These are phyloP conservation scores for Eudyptes chrysolophus DNA, from an alignment of 2,113 vertebrate genomes.

Conservation along the genomic window DNA sequence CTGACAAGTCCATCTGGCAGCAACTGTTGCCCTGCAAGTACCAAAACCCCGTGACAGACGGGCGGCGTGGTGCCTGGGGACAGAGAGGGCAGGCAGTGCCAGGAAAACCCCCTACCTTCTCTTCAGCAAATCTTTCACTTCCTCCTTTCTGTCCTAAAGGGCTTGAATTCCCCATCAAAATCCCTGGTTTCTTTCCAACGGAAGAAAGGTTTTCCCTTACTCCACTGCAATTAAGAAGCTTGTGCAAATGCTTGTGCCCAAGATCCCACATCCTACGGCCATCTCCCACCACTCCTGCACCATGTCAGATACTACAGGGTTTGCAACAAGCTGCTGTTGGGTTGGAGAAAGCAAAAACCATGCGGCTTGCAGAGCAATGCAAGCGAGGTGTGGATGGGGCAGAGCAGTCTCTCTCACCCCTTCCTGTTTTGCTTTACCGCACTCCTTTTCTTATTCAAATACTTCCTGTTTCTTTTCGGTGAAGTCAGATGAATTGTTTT, in stretches of 20 bases:
- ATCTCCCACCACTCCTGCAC: background rate
- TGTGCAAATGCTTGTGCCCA: background rate
- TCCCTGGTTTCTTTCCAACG: background rate
- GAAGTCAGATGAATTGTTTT: slow-evolving; percentile 28
- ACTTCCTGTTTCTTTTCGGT: slow-evolving; percentile 27
- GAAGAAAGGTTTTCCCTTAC: background rate
- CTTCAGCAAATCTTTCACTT: background rate
- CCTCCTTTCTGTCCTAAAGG: background rate
- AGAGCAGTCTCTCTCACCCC: slow-evolving; percentile 4
- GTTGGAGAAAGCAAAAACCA: background rate
- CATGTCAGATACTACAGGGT: background rate
- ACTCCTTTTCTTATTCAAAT: slow-evolving; percentile 32
- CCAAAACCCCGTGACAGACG: background rate
- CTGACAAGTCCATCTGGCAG: background rate
- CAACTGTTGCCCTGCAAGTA: background rate
- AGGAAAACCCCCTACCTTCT: slow-evolving; percentile 4
- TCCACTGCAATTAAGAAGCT: background rate
- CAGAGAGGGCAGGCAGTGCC: background rate
- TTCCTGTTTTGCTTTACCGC: slow-evolving; percentile 46
- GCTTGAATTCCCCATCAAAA: background rate
- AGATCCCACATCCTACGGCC: background rate
- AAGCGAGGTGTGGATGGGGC: background rate
- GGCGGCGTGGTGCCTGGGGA: fast-evolving
- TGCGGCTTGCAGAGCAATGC: background rate
- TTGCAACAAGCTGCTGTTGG: background rate